Conservation (phyloP, 2,113 vertebrate species). For the Riparia riparia region DNA sequence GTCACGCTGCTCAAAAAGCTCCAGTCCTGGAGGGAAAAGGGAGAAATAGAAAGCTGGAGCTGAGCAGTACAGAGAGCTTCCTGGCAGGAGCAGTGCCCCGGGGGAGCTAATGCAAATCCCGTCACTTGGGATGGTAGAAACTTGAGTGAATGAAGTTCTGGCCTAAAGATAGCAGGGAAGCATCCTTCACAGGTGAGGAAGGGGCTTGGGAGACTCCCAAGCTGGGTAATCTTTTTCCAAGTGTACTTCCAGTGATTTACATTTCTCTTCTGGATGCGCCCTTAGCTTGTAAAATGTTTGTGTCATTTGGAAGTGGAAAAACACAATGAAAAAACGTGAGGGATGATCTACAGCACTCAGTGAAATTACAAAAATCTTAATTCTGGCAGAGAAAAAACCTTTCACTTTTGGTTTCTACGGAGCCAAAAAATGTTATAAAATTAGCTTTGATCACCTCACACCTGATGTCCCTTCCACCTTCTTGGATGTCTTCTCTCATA, state of each 20-base stretch:
- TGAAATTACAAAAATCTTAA: conserved; percentile 26
- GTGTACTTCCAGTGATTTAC: neutral
- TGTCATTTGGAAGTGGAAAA: neutral
- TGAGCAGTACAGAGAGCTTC: neutral
- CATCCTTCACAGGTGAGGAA: neutral
- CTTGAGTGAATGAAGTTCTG: neutral
- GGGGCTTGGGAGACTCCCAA: neutral
- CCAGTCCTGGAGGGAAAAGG: neutral
- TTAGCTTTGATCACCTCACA: neutral
- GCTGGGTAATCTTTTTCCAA: neutral
- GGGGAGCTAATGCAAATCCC: neutral
- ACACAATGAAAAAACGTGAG: accelerated
- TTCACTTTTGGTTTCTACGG: neutral
- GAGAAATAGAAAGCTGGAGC: neutral
- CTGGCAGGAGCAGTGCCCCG: neutral
- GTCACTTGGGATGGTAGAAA: neutral
- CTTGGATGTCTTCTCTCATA: neutral
- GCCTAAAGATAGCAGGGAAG: neutral
- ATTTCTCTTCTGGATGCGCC: neutral
- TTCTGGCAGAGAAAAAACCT: neutral
- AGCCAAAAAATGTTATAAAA: neutral
- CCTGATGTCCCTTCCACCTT: neutral
- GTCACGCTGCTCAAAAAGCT: neutral
- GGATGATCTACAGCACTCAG: neutral
- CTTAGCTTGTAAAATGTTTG: neutral